Evolutionary conservation across 2,888 invertebrate species (phyloP), one percentile per base, ranked within the genome.

Genomic region (Ptilodon capucinus): DNA sequence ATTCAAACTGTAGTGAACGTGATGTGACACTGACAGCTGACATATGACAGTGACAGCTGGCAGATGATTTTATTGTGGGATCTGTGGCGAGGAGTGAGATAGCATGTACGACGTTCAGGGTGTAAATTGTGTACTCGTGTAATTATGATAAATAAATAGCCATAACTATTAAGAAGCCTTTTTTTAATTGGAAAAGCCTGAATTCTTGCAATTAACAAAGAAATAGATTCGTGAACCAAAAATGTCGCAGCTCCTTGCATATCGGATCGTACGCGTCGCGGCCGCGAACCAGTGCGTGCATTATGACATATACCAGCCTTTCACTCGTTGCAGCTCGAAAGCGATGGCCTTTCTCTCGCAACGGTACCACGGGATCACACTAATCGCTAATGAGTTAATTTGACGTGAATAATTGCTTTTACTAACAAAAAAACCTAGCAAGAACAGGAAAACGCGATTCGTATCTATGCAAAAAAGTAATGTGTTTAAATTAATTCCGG

Each of bases 271-370:
- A 54, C 55, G 34, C 51, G 42, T 47, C 28, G 25, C 46, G 42
- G 40, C 47, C 45, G 51, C 42, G 53, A 57, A 58, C 60, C 58
- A 65, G 60, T 64, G 66, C 66, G 66, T 66, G 66, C 67, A 67
- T 64, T 65, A 65, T 65, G 64, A 65, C 60, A 65, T 54, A 60
- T 28, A 46, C 28, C 28, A 28, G n/a, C 68, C 73, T 73, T 73
- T 73, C 72, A 70, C 72, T 65, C 38, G 44, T 50, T 71, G 73
- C 73, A 72, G 25, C 64, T 54, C 50, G 63, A 65, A 62, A 71
- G 70, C 62, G 53, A 42, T 50, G 56, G 57, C 67, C 64, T 69
- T 64, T 72, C 70, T 68, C 66, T 69, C 61, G 61, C 63, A 74
- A 74, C 66, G 65, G 66, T 62, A 61, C 53, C 38, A 39, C 40